A percentile compares a stretch with the other conserved stretches of the same genome.
These are phyloP conservation scores for Tenthredo notha DNA, from an alignment of 2,888 invertebrate species.

Conservation along the genomic window DNA sequence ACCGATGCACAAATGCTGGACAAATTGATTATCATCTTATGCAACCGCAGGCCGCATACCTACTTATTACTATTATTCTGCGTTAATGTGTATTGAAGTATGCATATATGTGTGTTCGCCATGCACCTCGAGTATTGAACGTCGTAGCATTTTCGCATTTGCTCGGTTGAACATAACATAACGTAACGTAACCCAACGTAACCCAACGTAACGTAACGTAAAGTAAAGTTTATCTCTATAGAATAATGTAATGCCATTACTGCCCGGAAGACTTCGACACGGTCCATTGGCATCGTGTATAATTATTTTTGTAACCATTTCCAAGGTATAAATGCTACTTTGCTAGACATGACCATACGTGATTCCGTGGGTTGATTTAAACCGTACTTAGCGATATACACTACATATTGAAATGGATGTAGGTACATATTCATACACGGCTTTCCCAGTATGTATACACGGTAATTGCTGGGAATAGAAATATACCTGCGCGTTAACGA, in stretches of 20 bases:
- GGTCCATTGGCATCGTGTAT: constrained; percentile 41
- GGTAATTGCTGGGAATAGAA: constrained; percentile 2
- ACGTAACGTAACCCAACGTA: constrained; percentile 8
- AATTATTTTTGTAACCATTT: constrained; percentile 43
- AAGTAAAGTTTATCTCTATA: constrained; percentile 4
- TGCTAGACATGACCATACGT: not conserved
- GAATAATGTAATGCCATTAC: constrained; percentile 8
- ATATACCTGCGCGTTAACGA: not conserved
- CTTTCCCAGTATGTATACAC: not conserved
- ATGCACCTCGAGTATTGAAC: not conserved
- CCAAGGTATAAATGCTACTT: not conserved
- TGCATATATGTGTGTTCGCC: not conserved
- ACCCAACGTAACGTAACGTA: constrained; percentile 1
- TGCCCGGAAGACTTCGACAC: constrained; percentile 48
- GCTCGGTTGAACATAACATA: not conserved
- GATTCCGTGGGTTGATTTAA: constrained; percentile 44
- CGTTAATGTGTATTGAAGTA: constrained; percentile 5
- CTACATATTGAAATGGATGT: not conserved
- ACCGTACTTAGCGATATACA: not conserved
- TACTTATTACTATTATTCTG: constrained; percentile 28
- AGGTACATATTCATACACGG: not conserved
- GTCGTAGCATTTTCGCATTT: constrained; percentile 7
- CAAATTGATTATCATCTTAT: constrained; percentile 9
- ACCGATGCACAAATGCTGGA: constrained; percentile 19
- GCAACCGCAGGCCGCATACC: constrained; percentile 6